These are phyloP conservation scores for Butorides virescens DNA, from an alignment of 2,113 vertebrate genomes.

Conservation along the genomic window DNA sequence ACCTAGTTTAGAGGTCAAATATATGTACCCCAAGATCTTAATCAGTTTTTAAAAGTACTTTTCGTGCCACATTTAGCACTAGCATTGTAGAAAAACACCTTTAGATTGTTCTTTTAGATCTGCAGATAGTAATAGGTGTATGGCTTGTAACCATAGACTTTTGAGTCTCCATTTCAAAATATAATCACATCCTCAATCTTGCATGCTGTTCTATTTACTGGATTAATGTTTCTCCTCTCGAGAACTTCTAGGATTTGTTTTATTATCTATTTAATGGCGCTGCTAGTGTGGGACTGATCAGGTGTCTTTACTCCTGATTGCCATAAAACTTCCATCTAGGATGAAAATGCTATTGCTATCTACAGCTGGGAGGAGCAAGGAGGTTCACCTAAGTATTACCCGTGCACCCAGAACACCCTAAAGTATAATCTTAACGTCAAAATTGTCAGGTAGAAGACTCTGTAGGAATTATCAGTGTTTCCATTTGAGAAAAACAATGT, in stretches of 20 bases:
- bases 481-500: background rate
- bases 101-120: background rate
- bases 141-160: background rate
- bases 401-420: accelerated
- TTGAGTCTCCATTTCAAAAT: background rate
- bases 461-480: background rate
- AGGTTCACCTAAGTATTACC: background rate
- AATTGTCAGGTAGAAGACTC: background rate
- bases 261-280: background rate
- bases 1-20: background rate
- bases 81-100: background rate
- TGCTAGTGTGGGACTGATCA: background rate
- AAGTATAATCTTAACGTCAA: background rate
- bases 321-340: background rate
- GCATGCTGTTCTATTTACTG: background rate
- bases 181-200: background rate
- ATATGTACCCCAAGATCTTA: background rate
- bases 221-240: background rate
- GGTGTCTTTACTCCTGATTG: background rate
- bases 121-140: background rate
- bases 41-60: background rate
- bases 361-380: background rate
- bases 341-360: background rate
- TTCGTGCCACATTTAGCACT: background rate
- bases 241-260: background rate